These are phyloP conservation scores for Eufriesea mexicana DNA, from an alignment of 1,140 invertebrate species.

Conservation along the genomic window DNA sequence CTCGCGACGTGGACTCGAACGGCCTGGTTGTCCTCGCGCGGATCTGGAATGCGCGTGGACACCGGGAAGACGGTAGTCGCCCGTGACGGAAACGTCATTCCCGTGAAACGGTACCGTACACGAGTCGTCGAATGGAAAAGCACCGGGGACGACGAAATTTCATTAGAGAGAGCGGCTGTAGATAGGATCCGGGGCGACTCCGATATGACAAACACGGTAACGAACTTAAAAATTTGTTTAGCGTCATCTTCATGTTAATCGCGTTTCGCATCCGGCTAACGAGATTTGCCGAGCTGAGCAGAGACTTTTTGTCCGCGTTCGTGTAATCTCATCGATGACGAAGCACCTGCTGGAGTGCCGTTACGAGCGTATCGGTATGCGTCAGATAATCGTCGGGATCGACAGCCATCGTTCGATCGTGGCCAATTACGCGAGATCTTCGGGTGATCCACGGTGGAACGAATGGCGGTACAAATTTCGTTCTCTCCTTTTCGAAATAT, in stretches of 20 bases:
- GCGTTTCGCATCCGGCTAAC: constrained; percentile 20
- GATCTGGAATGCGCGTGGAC: constrained; percentile 3
- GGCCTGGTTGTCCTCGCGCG: neutral
- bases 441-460: too few relatives aligned
- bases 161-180: neutral
- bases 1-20: neutral
- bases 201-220: neutral
- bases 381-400: constrained; percentile 30
- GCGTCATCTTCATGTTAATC: constrained; percentile 21
- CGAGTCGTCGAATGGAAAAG: neutral
- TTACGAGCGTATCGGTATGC: neutral
- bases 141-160: constrained; percentile 12
- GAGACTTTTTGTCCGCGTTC: neutral
- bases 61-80: neutral
- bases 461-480: too few relatives aligned
- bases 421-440: too few relatives aligned
- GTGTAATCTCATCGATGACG: constrained; percentile 43
- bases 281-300: constrained; percentile 10
- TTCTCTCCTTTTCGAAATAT: too few relatives aligned
- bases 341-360: constrained; percentile 23
- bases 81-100: constrained; percentile 8
- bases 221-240: constrained; percentile 32
- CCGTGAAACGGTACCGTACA: too few relatives aligned
- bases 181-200: neutral
- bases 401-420: neutral